Evolutionary conservation across 2,797 vertebrate species (phyloP), one percentile per base, ranked within the genome.

Genomic region (Coracias cyanogaster): DNA sequence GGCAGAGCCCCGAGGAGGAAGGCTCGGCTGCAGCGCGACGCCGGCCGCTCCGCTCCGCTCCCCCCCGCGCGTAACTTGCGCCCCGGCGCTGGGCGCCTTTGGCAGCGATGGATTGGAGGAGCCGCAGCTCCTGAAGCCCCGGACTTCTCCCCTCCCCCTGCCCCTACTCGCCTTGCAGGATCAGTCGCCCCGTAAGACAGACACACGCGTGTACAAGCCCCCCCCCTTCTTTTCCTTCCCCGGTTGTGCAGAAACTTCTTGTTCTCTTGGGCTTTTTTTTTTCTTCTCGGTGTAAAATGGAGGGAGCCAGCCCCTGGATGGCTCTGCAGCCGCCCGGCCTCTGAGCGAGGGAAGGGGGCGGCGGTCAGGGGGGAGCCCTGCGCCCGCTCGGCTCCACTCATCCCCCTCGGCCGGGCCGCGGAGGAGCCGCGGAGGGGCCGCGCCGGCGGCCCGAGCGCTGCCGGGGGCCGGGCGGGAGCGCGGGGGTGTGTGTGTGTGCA

Each of bases 211-310:
- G 90, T 73, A 95, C 62, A 65, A 77, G 79, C 28, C 31, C 67
- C 86, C 65, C 85, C 85, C 73, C 46, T 41, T 64, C 73, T 94
- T n/a, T n/a, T n/a, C 84, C 66, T 52, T 61, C 78, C 91, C 66
- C 71, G 60, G 64, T 93, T 29, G 94, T 94, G 86, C 93, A 89
- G 96, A 95, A 95, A 92, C 78, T 93, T 79, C 66, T 92, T 92
- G 73, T 93, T 88, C 84, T 92, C 69, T 91, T 80, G 92, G 43
- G 64, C 37, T 94, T 95, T 86, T 74, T 64, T n/a, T n/a, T n/a
- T n/a, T n/a, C 77, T 94, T 92, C 91, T 86, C 81, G 55, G 58
- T 81, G 85, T 94, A 97, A 96, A 95, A 98, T 98, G 98, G 97
- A 98, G 96, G 96, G 94, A 97, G 86, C 80, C 84, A 87, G 95